Base-by-base conservation (phyloP, 2,888 invertebrate species). In the Timandra comae region DNA sequence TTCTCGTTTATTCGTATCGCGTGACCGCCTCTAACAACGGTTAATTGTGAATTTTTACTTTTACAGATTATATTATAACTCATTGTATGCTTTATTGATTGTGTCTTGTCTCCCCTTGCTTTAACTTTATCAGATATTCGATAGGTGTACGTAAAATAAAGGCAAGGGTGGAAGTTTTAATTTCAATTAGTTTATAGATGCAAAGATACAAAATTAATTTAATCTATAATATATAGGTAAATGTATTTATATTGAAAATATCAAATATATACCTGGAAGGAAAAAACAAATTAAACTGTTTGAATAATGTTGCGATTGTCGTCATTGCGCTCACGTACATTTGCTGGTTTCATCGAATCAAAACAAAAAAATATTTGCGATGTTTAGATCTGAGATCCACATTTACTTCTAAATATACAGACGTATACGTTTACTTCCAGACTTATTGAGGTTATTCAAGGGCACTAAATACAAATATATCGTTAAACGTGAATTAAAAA, bases 1-100 rank as follows among this genome's bases (percentile, higher is more conserved):
- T 52, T 67, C 63, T 61, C 59, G 56, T 59, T 62, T 53, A 52
- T 56, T 58, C 50, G 52, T 32, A 61, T 70, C 59, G 70, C 69
- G 63, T 74, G 72, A 58, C 53, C 45, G 52, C 52, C 52, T 36
- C 41, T 25, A 52, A n/a, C 16, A 63, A 63, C 62, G 59, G 59
- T 51, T 57, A 52, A 56, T 51, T 61, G 58, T 56, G 38, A 62
- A 62, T 63, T 55, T 55, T 60, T 55, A 51, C 52, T 56, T 38
- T 61, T 59, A 55, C 56, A 55, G 1, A 16, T 51, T 49, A 40
- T 25, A 33, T 38, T 34, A 36, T 39, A 6, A n/a, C n/a, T n/a
- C n/a, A n/a, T 54, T 46, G 43, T 47, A 55, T 52, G 49, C 48
- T 49, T 38, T 35, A 52, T 39, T 42, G 38, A 41, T 52, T 43